Evolutionary conservation across 2,113 vertebrate genomes (phyloP).

Genomic region (Bombycilla garrulus): DNA sequence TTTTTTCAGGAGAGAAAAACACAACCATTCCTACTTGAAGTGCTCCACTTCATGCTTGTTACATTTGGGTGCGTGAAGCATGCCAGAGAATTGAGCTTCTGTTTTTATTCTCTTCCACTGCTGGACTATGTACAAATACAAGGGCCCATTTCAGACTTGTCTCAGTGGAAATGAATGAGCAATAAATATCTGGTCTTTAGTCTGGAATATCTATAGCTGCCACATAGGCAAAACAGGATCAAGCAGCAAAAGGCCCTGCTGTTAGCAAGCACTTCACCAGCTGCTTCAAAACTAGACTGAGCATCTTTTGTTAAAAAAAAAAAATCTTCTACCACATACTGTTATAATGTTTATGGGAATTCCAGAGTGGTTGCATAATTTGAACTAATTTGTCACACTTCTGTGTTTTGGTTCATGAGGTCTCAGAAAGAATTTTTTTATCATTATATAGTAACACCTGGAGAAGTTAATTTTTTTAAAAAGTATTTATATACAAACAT

Average conservation of each 20-base stretch:
- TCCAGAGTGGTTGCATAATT: neutral
- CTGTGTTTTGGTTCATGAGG: neutral
- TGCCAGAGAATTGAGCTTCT: neutral
- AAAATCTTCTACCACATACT: neutral
- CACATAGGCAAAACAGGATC: neutral
- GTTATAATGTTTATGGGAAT: neutral
- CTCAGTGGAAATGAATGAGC: neutral
- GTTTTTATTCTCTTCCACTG: neutral
- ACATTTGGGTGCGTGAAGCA: neutral
- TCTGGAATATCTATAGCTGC: neutral
- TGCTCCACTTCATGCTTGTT: neutral
- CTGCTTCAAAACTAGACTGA: slow-evolving; percentile 1
- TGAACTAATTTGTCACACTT: neutral
- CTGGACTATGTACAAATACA: neutral
- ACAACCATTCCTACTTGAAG: neutral
- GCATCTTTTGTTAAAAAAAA: neutral
- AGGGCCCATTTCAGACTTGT: neutral
- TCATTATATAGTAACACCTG: neutral
- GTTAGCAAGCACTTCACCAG: neutral
- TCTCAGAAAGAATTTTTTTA: neutral
- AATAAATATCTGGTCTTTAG: neutral
- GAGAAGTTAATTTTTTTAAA: neutral
- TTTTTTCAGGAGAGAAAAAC: neutral
- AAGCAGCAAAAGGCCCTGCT: neutral
- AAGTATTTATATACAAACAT: neutral